Evolutionary conservation across 1,140 invertebrate genomes (phyloP), one percentile per base, ranked within the genome.

Genomic region (Drosophila ogumai): DNA sequence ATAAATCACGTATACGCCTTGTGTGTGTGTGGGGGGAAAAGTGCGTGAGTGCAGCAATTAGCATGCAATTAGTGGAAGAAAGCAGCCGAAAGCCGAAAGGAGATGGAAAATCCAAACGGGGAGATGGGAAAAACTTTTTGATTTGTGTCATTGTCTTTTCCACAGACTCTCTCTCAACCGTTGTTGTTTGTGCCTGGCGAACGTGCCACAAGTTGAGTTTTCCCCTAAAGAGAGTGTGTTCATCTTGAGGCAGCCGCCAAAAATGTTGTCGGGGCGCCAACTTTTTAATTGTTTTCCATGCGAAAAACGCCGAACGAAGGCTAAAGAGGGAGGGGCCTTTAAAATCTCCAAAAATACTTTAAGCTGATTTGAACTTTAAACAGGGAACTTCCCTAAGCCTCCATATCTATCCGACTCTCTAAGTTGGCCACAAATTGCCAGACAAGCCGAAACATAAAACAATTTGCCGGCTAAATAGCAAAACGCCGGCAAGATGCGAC

Each of bases 1-100:
- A 88, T 88, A 90, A 85, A 88, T 88, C 81, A 90, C 81, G 86
- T 79, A 90, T 90, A 81, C 81, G 85, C 58, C 65, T 66, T 69
- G n/a, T 3, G 28, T 36, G 25, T 17, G n/a, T 50, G n/a, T 52
- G 28, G 6, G 31, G n/a, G 17, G 19, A 34, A 55, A 55, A 44
- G 64, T 72, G 55, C 57, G 55, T 58, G 76, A 47, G 59, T 71
- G 61, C 71, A 59, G 77, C 80, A 88, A 88, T 88, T 88, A 88
- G 80, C 76, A 84, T 75, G 80, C 81, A 80, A 84, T 88, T 82
- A 88, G 71, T 74, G 43, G 31, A 59, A 47, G 67, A 58, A 61
- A 60, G 22, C 36, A 36, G n/a, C 44, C 47, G 52, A 57, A n/a
- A 44, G 22, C 32, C 38, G 1, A 19, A n/a, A 40, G 54, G 19